Evolutionary conservation across 2,888 invertebrate genomes (phyloP), one percentile per base, ranked within the genome.

Genomic region (Germaria angustata): DNA sequence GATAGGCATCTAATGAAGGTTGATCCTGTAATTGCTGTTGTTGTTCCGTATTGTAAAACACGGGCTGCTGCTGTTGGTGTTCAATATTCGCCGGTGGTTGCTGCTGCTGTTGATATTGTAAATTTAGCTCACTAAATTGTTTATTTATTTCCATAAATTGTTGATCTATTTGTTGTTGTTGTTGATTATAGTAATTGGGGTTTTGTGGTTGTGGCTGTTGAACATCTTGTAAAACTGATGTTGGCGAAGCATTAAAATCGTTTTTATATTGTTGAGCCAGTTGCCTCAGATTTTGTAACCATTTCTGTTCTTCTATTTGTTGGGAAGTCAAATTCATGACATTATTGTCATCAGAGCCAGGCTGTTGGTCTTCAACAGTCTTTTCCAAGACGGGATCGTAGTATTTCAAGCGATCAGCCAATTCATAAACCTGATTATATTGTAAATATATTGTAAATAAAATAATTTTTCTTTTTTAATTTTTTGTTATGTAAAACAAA

Each of bases 341-440:
- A 63, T 85, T 85, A 49, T 86, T 86, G 9, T 88, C 88, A 84
- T 85, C 90, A 39, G 86, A 86, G 22, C 87, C 90, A 53, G 85
- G 46, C 78, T 88, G 87, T 61, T 88, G 88, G 78, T 92, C 91
- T 59, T 89, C 89, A 34, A 88, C 78, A 9, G 87, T 86, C 72
- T 89, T 89, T 76, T 90, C 89, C 59, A 91, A 84, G 20, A 90
- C 89, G 15, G 94, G 94, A 91, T 96, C 96, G 87, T 94, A 93
- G 90, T 94, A 95, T 90, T 95, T 95, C 84, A 96, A 92, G 80
- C 94, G 93, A 88, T 92, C 92, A 20, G 93, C 93, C 85, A 94
- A 88, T 85, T 90, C 89, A 81, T 92, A 92, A 55, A 92, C 89
- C 89, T 92, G 28, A 61, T 51, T n/a, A n/a, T n/a, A n/a, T n/a